A percentile compares a stretch with the other conserved stretches of the same genome.
phyloP scores from a whole-genome alignment of 2,888 invertebrate species.

The Hipparchia semele region DNA sequence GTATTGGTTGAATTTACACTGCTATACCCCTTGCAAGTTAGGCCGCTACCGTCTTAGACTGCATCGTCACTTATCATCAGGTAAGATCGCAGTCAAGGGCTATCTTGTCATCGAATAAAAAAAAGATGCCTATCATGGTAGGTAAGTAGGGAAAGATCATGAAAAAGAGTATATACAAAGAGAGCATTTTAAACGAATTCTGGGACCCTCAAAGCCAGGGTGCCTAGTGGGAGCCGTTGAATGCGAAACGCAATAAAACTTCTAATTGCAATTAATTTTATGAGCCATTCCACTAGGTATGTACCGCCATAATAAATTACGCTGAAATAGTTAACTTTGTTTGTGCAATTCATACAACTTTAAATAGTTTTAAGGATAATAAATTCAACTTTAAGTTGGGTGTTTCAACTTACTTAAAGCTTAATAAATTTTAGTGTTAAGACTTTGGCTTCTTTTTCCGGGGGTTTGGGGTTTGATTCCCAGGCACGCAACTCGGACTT shows the following conservation, averaged over 20 bases:
- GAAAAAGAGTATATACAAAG: slow-evolving; percentile 5
- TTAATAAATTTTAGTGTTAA: neutral
- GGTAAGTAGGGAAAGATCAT: neutral
- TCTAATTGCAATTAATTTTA: slow-evolving; percentile 27
- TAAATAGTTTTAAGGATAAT: neutral
- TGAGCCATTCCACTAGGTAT: slow-evolving; percentile 23
- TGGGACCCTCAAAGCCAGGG: slow-evolving; percentile 17
- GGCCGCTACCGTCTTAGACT: too few relatives aligned
- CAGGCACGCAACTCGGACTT: too few relatives aligned
- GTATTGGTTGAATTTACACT: too few relatives aligned
- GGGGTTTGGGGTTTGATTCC: neutral
- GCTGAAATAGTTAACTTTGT: slow-evolving; percentile 8
- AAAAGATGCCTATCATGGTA: neutral
- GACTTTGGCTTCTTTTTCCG: neutral
- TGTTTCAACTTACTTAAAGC: neutral
- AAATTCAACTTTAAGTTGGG: neutral
- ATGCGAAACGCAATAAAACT: slow-evolving; percentile 24
- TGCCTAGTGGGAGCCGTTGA: slow-evolving; percentile 20
- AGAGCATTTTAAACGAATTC: slow-evolving; percentile 15
- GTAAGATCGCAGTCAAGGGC: too few relatives aligned
- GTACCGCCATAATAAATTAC: slow-evolving; percentile 13
- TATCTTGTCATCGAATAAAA: too few relatives aligned
- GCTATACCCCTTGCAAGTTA: too few relatives aligned
- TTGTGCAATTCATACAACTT: neutral
- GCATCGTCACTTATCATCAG: too few relatives aligned